Percentiles rank a stretch among this genome's conserved stretches.
Conservation (phyloP, 2,888 invertebrate species). For the Doris montereyensis region DNA sequence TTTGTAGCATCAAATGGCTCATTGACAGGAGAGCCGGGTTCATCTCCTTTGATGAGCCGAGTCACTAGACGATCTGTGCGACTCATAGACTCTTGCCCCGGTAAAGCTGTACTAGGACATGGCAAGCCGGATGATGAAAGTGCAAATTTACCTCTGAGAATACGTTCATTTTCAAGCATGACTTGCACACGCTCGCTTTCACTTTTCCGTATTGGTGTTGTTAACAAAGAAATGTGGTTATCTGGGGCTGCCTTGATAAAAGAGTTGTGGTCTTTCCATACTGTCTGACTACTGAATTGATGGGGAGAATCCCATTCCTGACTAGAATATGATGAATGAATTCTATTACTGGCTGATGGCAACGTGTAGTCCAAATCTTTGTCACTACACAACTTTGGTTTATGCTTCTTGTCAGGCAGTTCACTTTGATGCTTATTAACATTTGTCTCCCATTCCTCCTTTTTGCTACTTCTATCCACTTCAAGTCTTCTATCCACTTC, state of each 20-base stretch:
- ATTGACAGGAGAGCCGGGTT: not conserved
- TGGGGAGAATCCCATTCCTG: not conserved
- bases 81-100: not conserved
- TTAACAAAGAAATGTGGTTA: not conserved
- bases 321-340: not conserved
- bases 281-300: not conserved
- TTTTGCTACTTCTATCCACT: not conserved
- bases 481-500: not conserved
- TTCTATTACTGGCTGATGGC: not conserved
- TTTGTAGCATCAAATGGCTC: not conserved
- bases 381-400: too few relatives aligned
- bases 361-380: too few relatives aligned
- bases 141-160: conserved; percentile 5
- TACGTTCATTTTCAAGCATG: not conserved
- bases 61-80: conserved; percentile 30
- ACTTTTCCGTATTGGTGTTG: not conserved
- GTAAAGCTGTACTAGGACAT: not conserved
- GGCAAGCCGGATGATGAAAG: not conserved
- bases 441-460: not conserved
- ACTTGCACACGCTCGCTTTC: not conserved
- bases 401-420: not conserved
- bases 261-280: not conserved
- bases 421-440: not conserved
- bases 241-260: not conserved
- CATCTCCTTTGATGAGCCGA: conserved; percentile 32